Evolutionary conservation across 2,113 vertebrate genomes (phyloP).

Genomic region (Coptodon rendalli): DNA sequence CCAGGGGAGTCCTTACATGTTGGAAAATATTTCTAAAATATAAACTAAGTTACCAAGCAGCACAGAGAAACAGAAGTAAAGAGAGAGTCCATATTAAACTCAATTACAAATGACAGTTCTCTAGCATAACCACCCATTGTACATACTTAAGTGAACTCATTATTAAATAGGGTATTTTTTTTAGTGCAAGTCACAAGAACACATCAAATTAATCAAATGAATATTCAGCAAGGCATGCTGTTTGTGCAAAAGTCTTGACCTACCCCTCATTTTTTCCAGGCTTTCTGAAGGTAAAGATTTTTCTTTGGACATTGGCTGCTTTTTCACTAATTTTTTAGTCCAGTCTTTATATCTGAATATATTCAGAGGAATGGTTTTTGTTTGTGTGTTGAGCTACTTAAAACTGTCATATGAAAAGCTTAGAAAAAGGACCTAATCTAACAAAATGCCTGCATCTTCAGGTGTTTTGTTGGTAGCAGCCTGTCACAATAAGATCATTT

Average conservation of each 20-base stretch:
- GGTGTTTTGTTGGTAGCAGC: neutral
- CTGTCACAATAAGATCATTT: neutral
- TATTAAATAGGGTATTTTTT: neutral
- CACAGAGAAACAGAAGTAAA: neutral
- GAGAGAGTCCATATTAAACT: neutral
- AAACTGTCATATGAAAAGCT: neutral
- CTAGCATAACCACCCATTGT: neutral
- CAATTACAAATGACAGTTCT: neutral
- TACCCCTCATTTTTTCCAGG: neutral
- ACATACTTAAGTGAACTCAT: neutral
- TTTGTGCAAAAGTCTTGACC: neutral
- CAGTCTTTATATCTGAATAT: neutral
- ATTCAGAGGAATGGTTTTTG: neutral
- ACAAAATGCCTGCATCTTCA: neutral
- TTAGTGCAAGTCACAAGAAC: neutral
- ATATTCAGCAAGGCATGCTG: neutral
- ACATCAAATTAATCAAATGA: neutral
- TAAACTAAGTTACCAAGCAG: neutral
- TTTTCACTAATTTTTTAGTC: neutral
- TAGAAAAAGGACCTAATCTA: neutral
- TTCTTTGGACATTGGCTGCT: neutral
- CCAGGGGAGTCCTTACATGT: neutral
- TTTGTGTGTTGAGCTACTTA: neutral
- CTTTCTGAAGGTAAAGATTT: neutral
- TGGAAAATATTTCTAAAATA: neutral